A percentile compares a stretch with the other conserved stretches of the same genome.
These are phyloP conservation scores for Scolanthus callimorphus DNA, from an alignment of 92 coral and sea anemone genomes.

Conservation along the genomic window DNA sequence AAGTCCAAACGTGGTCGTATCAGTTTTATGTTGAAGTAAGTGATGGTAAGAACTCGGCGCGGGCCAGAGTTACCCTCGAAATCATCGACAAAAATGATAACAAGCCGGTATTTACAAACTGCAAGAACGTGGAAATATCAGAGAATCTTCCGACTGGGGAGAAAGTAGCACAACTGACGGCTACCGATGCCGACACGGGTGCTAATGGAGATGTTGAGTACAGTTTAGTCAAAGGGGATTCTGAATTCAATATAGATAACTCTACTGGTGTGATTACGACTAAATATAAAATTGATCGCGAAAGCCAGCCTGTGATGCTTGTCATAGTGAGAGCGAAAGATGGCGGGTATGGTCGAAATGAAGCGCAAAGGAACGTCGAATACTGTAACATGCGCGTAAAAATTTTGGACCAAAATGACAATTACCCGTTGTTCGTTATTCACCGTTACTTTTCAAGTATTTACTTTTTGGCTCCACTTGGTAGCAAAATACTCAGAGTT, in stretches of 20 bases:
- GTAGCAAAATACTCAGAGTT: conserved; percentile 54
- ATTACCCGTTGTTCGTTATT: conserved; percentile 62
- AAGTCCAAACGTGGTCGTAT: conserved; percentile 44
- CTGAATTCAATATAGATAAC: conserved; percentile 64
- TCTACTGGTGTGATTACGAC: conserved; percentile 68
- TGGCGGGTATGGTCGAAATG: conserved; percentile 56
- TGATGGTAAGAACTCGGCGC: conserved; percentile 29
- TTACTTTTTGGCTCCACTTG: conserved; percentile 39
- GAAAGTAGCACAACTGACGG: conserved; percentile 49
- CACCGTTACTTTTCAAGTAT: conserved; percentile 53
- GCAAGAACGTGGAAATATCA: conserved; percentile 34
- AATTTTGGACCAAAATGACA: conserved; percentile 71
- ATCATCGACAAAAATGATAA: conserved; percentile 49
- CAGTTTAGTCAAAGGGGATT: conserved; percentile 37
- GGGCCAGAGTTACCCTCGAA: conserved; percentile 29
- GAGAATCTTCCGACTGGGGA: conserved; percentile 77
- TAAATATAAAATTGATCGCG: conserved; percentile 62
- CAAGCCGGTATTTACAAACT: conserved; percentile 50
- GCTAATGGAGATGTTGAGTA: conserved; percentile 68
- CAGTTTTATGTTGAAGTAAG: conserved; percentile 59
- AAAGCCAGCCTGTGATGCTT: conserved; percentile 12
- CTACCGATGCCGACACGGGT: conserved; percentile 62
- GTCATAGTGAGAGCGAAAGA: conserved; percentile 71
- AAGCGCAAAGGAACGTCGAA: conserved; percentile 32
- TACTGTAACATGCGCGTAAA: conserved; percentile 48